Evolutionary conservation across 1,140 invertebrate species (phyloP), one percentile per base, ranked within the genome.

Genomic region (Calycopis cecrops): DNA sequence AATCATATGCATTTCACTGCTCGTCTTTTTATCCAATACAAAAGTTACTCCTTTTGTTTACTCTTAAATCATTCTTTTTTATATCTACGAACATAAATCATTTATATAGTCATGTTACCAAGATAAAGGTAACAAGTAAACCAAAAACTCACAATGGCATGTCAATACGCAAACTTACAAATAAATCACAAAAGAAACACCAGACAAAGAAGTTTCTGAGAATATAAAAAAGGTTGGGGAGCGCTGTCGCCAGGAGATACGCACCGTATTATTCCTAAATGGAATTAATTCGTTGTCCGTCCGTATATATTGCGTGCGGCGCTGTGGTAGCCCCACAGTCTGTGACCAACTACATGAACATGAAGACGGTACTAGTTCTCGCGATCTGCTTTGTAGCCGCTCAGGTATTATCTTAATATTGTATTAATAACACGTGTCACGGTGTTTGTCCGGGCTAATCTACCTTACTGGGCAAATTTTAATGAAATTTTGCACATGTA

Each of bases 311-410:
- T 49, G 54, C 34, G 16, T 1, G 18, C 35, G 21, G 9, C 11
- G 16, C 3, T 12, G 14, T 4, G 8, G n/a, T 14, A 9, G 33
- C 9, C 10, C 9, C 58, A 65, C 49, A 64, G 52, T 71, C 48
- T 44, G 35, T 34, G 21, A 48, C 44, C 50, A 47, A 62, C 42
- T 34, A 48, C 16, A 48, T 37, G 57, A 81, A 57, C 62, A 84
- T 84, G 80, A 85, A 85, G 74, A 57, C 66, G 28, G 51, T 68
- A 14, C 14, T 60, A 35, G 48, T 68, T 10, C 52, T 65, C 9
- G 63, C 59, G n/a, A 49, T 60, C 14, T 59, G 59, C 57, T 60
- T 68, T 12, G 57, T 67, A 14, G 65, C 62, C 1, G 62, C 60
- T 48, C 65, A 67, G 65, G 62, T 67, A 59, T 3, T 28, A 21